Conservation (phyloP, 2,113 vertebrate species). For the Rana temporaria region DNA sequence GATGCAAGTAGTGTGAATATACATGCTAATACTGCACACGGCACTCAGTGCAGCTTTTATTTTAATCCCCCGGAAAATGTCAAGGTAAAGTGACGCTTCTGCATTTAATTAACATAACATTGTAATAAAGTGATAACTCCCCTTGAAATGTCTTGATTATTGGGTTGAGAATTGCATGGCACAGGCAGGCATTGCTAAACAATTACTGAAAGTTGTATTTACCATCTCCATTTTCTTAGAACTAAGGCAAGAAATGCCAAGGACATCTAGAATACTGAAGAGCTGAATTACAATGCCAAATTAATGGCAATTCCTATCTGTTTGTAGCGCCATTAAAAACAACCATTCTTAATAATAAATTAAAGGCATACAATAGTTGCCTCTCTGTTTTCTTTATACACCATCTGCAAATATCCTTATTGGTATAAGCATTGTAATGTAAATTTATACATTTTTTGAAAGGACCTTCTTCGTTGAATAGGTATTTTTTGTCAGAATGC, state of each 20-base stretch:
- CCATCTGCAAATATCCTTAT: slow-evolving; percentile 19
- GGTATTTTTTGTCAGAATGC: slow-evolving; percentile 23
- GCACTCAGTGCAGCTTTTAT: no score
- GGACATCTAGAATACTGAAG: neutral
- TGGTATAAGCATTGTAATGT: slow-evolving; percentile 18
- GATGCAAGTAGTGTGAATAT: no score
- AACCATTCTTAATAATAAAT: neutral
- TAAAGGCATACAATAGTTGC: slow-evolving; percentile 21
- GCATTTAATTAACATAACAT: neutral
- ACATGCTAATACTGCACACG: no score
- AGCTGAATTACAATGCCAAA: neutral
- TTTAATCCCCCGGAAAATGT: neutral
- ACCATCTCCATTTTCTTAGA: neutral
- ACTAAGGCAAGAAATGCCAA: neutral
- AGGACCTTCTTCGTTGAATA: neutral
- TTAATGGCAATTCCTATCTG: slow-evolving; percentile 9
- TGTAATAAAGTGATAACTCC: neutral
- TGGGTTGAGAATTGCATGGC: neutral
- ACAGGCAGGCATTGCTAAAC: neutral
- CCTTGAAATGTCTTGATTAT: slow-evolving; percentile 10
- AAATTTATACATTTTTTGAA: slow-evolving; percentile 1
- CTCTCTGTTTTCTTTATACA: neutral
- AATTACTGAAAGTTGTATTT: neutral
- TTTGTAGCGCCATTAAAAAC: slow-evolving; percentile 9
- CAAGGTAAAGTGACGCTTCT: neutral